Evolutionary conservation across 2,888 invertebrate genomes (phyloP).

Genomic region (Neoaliturus tenellus): DNA sequence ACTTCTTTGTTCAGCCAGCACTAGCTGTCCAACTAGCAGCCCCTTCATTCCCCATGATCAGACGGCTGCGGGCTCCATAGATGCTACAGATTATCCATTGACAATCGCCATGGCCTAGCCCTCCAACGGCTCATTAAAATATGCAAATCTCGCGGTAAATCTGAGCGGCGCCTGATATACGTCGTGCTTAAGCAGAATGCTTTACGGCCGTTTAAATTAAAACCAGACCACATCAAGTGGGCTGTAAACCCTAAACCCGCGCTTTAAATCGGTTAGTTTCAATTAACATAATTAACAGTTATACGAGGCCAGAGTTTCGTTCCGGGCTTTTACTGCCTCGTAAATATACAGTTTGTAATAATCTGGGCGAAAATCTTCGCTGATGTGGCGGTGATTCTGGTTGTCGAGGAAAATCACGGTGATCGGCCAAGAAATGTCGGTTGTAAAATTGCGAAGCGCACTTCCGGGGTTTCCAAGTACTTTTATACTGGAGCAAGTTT

Average conservation of each 20-base stretch:
- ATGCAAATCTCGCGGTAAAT: constrained; percentile 39
- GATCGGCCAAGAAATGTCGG: no score
- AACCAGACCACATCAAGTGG: constrained; percentile 45
- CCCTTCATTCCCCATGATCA: neutral
- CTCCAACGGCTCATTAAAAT: constrained; percentile 47
- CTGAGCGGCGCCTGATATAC: constrained; percentile 42
- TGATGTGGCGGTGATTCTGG: neutral
- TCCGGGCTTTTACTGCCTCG: constrained; percentile 2
- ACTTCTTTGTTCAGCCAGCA: neutral
- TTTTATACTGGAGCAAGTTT: no score
- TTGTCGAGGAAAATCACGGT: no score
- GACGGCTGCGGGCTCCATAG: neutral
- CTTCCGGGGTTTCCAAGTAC: no score
- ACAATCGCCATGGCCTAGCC: neutral
- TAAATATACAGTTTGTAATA: constrained; percentile 27
- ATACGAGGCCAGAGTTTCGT: neutral
- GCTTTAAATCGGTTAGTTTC: constrained; percentile 32
- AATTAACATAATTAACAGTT: constrained; percentile 49
- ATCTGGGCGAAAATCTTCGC: neutral
- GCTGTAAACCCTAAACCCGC: constrained; percentile 25
- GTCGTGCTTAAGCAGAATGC: constrained; percentile 43
- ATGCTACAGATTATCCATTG: neutral
- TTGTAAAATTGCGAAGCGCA: no score
- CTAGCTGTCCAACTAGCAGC: no score
- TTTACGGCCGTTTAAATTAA: constrained; percentile 51